Base-by-base conservation (phyloP, 2,113 vertebrate species). In the Hemiprocne comata region DNA sequence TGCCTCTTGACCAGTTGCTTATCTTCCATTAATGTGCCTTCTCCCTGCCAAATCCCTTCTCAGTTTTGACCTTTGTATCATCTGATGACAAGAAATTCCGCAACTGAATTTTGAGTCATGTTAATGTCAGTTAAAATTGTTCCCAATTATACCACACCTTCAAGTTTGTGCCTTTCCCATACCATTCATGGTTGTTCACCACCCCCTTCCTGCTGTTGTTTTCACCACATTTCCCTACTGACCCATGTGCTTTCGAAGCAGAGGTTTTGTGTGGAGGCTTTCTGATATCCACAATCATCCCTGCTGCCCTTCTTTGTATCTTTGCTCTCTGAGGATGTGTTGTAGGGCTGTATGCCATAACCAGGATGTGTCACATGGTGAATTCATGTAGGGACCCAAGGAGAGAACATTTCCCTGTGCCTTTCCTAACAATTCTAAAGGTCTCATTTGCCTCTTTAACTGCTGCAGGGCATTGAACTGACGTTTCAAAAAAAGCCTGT, bases 381-480 rank as follows among this genome's bases (percentile, higher is more conserved):
- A 79, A 62, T 83, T 85, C 58, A 62, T 70, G 42, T n/a, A 58
- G 38, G n/a, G 55, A 74, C 18, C 8, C 38, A 71, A 85, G 55
- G 17, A 92, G 19, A 85, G 44, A 61, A 25, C 1, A 3, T 26
- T 73, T 86, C 18, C 33, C 24, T 36, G 14, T 54, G 81, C 46
- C 34, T 83, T 80, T 70, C 46, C 9, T 90, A 42, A 60, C 61
- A 95, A 90, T 94, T 90, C 46, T 88, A 86, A 83, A 83, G 55
- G 54, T 71, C 93, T 80, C 55, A 38, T 85, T 94, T 92, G 23
- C 69, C 29, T 90, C n/a, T 95, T 61, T 66, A 74, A 55, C 46
- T 94, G 85, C 90, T 90, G 24, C 79, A 92, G 75, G 87, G 75
- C 88, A 83, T 34, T 73, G 75, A 86, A 92, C 36, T 48, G 60